Conservation (phyloP, 2,888 invertebrate genomes). For the Calliopum simillimum region DNA sequence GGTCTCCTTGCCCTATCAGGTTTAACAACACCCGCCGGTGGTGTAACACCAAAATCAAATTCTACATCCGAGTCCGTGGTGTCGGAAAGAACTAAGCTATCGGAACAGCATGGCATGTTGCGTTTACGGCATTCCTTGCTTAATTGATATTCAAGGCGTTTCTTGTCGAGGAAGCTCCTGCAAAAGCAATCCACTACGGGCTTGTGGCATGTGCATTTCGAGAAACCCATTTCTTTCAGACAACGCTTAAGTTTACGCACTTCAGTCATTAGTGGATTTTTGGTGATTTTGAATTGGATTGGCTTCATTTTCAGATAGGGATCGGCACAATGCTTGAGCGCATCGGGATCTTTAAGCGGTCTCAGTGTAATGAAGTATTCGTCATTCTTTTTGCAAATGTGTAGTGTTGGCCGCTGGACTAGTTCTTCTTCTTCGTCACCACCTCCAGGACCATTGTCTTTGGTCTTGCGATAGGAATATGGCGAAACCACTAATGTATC, state of each 20-base stretch:
- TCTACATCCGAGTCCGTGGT: conserved; percentile 71
- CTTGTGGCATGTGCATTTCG: conserved; percentile 70
- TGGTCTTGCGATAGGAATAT: conserved; percentile 53
- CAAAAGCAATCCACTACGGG: conserved; percentile 66
- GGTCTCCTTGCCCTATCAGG: conserved; percentile 69
- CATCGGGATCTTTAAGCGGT: conserved; percentile 74
- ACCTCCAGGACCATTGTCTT: conserved; percentile 63
- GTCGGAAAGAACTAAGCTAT: conserved; percentile 58
- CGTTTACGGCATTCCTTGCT: conserved; percentile 66
- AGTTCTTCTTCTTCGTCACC: conserved; percentile 53
- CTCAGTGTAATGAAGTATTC: conserved; percentile 76
- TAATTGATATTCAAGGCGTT: conserved; percentile 68
- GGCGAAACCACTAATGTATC: conserved; percentile 60
- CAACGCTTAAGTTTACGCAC: conserved; percentile 71
- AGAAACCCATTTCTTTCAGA: conserved; percentile 70
- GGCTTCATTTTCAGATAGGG: conserved; percentile 78
- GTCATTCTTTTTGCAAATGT: conserved; percentile 75
- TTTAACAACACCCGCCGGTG: conserved; percentile 77
- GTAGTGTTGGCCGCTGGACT: conserved; percentile 71
- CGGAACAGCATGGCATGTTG: conserved; percentile 49
- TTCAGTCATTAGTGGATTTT: conserved; percentile 69
- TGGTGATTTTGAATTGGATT: conserved; percentile 75
- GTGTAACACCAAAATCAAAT: conserved; percentile 78
- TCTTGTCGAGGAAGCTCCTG: conserved; percentile 65
- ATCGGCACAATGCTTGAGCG: conserved; percentile 72